Base-by-base conservation (phyloP, 2,113 vertebrate genomes). In the Notiomystis cincta region DNA sequence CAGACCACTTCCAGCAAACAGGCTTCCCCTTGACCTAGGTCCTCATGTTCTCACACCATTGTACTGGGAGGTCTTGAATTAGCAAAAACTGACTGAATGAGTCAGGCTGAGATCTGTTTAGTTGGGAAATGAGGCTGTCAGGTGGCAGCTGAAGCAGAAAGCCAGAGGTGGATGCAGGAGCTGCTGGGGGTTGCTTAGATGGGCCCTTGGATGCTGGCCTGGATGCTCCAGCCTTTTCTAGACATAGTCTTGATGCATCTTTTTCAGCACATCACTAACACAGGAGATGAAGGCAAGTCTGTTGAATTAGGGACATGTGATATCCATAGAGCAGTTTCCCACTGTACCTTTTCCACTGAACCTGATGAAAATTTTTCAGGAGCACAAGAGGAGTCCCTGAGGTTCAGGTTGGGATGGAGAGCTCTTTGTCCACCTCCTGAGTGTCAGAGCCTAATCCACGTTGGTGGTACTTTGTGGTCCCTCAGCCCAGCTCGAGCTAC, bases 401-500 rank as follows among this genome's bases (percentile, higher is more conserved):
- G 56, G 38, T 64, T 81, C 3, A 2, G 33, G 24, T 44, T 1
- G 1, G 18, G 31, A 42, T 58, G 79, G 54, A 79, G 61, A 79
- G 28, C n/a, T 81, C 33, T 82, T 84, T 71, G 22, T 67, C 20
- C 0, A 1, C 42, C 37, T 76, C 60, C 47, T 20, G 75, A 64
- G 44, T 35, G 48, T 82, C 80, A 71, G 89, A 89, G 38, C 44
- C 33, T 56, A 23, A 79, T 87, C 72, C 37, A 30, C 2, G 0
- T 8, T 20, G 19, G 73, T 72, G 65, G 38, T 57, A 57, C 65
- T 92, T 79, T 60, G 73, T 82, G 83, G 69, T 76, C 65, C 91
- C 65, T 15, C 25, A 79, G 66, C 48, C 28, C 0, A 0, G 28
- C 57, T n/a, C 0, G 0, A 91, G 62, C 66, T 62, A 38, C 82